Conservation (phyloP, 2,888 invertebrate species). For the Pheosia gnoma region DNA sequence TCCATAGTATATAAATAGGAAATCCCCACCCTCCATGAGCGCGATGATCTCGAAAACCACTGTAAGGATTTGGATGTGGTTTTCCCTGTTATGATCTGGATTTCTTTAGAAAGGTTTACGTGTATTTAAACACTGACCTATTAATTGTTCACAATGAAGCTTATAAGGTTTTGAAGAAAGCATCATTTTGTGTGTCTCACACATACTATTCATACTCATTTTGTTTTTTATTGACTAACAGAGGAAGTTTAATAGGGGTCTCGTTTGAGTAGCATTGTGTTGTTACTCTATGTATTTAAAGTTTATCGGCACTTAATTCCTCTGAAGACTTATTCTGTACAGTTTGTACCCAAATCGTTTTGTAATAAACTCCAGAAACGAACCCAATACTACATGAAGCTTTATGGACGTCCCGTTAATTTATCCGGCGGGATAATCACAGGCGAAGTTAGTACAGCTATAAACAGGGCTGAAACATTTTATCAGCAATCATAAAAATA, state of each 20-base stretch:
- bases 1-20: too few relatives aligned
- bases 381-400: neutral
- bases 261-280: neutral
- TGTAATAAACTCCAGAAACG: neutral
- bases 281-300: neutral
- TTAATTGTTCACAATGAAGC: too few relatives aligned
- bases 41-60: too few relatives aligned
- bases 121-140: too few relatives aligned
- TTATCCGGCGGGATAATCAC: conserved; percentile 25
- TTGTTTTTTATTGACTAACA: neutral
- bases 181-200: too few relatives aligned
- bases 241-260: neutral
- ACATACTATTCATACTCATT: too few relatives aligned
- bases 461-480: conserved; percentile 36
- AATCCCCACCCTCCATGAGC: too few relatives aligned
- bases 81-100: too few relatives aligned
- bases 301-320: neutral
- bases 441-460: conserved; percentile 27
- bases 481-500: conserved; percentile 43
- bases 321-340: neutral
- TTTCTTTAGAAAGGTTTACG: too few relatives aligned
- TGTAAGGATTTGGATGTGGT: too few relatives aligned
- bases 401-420: conserved; percentile 2
- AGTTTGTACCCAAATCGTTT: neutral
- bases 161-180: too few relatives aligned